Evolutionary conservation across 2,113 vertebrate genomes (phyloP).

Genomic region (Callipepla californica): DNA sequence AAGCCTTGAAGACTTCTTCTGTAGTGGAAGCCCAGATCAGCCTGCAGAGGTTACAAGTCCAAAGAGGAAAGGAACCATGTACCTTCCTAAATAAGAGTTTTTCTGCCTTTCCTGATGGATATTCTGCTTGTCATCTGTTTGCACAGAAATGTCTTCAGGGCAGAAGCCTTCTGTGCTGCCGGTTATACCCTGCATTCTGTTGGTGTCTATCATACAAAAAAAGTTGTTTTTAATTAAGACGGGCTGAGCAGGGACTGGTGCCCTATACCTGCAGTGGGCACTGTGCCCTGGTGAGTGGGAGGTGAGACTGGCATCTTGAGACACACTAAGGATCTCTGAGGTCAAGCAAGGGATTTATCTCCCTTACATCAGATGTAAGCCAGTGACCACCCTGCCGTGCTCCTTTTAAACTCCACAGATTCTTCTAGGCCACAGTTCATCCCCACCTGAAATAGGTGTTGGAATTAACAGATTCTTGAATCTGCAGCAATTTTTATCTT

Average conservation of each 20-base stretch:
- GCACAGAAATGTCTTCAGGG: not conserved
- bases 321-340: not conserved
- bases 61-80: not conserved
- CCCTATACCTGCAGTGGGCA: not conserved
- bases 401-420: not conserved
- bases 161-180: not conserved
- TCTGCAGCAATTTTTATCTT: not conserved
- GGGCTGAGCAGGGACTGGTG: constrained; percentile 15
- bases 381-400: not conserved
- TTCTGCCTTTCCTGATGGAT: not conserved
- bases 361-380: not conserved
- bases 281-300: not conserved
- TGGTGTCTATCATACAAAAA: not conserved
- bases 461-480: not conserved
- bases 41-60: not conserved
- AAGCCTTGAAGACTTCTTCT: not conserved
- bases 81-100: not conserved
- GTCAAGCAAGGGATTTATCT: not conserved
- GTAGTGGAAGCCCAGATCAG: not conserved
- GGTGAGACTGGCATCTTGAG: not conserved
- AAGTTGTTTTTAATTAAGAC: constrained; percentile 35
- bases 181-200: not conserved
- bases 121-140: constrained; percentile 5
- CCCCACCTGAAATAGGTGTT: not conserved
- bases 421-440: not conserved